Base-by-base conservation (phyloP, 2,888 invertebrate genomes). In the Ramazzottius varieornatus region DNA sequence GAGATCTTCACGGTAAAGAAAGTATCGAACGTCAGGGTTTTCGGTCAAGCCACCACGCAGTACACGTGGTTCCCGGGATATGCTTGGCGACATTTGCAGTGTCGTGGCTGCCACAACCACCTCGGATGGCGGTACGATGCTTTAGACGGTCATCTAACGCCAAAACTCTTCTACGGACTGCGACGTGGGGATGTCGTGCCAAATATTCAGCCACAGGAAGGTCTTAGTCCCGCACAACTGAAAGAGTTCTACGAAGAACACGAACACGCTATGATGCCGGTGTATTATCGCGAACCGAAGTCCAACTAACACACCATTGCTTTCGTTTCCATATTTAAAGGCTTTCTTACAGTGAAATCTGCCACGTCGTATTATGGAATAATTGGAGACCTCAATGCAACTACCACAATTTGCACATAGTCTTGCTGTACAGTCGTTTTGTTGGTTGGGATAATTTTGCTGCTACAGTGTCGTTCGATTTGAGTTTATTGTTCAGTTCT, bases 11-110 rank as follows among this genome's bases (percentile, higher is more conserved):
- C 54, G 24, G 29, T 54, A 29, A 13, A 29, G 29, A 54, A 54
- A 54, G 54, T 54, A 16, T 54, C 54, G 20, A 54, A 54, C 24
- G 24, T 54, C 29, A 16, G 4, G 8, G 20, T 54, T 13, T 29
- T 24, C 29, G 54, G 54, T 24, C 4, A 13, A 24, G 16, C 54
- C 54, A 54, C 54, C n/a, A 8, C 29, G 20, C 16, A 54, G 29
- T 54, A 24, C 29, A 54, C 54, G 16, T 54, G 54, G 54, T 54
- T 54, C 24, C 54, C 54, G n/a, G 54, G 54, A 54, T 54, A 54
- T 24, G 24, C 54, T 4, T 54, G 54, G 54, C 20, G 54, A 24
- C 54, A 54, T 54, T 4, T 29, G 4, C n/a, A 4, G 4, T 54
- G 54, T 29, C n/a, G 54, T 4, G 29, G n/a, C 20, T 54, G 54